These are phyloP conservation scores for Gonatopus flavifemur DNA, from an alignment of 1,140 invertebrate species.

Conservation along the genomic window DNA sequence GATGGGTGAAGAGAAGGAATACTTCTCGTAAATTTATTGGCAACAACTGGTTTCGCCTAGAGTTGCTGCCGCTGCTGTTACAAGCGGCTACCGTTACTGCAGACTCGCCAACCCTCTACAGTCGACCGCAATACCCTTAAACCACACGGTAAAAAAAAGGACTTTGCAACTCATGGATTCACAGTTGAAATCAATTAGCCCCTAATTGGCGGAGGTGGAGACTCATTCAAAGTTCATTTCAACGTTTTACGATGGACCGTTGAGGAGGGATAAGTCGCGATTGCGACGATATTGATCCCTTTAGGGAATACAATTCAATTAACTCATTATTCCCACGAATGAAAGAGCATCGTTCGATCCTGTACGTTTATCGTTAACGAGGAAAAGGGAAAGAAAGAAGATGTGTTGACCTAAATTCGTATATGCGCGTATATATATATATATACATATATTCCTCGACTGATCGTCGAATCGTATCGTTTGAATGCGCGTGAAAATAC, in stretches of 20 bases:
- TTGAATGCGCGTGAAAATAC: too few species aligned
- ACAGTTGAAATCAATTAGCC: conserved; percentile 49
- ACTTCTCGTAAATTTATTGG: conserved; percentile 38
- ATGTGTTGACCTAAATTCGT: too few species aligned
- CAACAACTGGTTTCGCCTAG: conserved; percentile 35
- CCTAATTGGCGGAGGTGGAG: conserved; percentile 27
- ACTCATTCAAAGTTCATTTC: background rate
- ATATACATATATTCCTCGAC: too few species aligned
- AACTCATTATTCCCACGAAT: too few species aligned
- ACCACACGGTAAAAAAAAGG: conserved; percentile 9
- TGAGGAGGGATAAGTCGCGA: conserved; percentile 9
- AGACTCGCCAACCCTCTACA: too few species aligned
- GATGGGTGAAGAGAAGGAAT: background rate
- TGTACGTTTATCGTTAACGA: too few species aligned
- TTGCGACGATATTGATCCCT: conserved; percentile 15
- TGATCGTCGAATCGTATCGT: too few species aligned
- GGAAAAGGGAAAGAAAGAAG: background rate
- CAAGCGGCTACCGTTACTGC: conserved; percentile 19
- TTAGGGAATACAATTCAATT: too few species aligned
- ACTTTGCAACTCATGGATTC: conserved; percentile 39
- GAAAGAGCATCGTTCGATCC: background rate
- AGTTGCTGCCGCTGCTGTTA: too few species aligned
- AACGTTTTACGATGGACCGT: conserved; percentile 17
- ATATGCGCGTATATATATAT: too few species aligned
- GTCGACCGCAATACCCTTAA: too few species aligned